A percentile compares a stretch with the other conserved stretches of the same genome.
Evolutionary conservation across 2,888 invertebrate species (phyloP).

Genomic region (Chydorus sphaericus): DNA sequence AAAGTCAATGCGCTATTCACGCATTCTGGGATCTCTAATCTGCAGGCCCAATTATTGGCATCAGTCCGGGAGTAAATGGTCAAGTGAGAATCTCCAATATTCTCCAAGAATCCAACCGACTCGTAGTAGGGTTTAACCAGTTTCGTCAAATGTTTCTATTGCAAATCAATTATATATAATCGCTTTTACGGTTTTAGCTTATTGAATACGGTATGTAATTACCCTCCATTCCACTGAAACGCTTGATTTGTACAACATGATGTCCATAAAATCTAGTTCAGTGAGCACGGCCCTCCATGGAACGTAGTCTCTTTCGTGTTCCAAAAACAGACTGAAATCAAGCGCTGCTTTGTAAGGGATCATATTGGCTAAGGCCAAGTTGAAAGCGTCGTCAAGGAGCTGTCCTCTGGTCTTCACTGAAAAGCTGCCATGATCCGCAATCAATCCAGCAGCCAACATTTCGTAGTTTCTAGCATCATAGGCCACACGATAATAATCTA

Average conservation of each 20-base stretch:
- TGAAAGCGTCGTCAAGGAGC: constrained; percentile 72
- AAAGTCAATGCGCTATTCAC: constrained; percentile 52
- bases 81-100: constrained; percentile 45
- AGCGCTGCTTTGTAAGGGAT: constrained; percentile 55
- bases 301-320: constrained; percentile 63
- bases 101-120: constrained; percentile 52
- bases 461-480: constrained; percentile 56
- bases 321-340: constrained; percentile 62
- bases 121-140: constrained; percentile 49
- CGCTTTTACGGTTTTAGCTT: too few relatives aligned
- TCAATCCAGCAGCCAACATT: constrained; percentile 46
- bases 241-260: constrained; percentile 57
- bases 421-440: constrained; percentile 44
- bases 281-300: constrained; percentile 75
- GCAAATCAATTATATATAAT: constrained; percentile 18
- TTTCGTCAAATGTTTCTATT: constrained; percentile 50
- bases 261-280: constrained; percentile 58
- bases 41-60: constrained; percentile 57
- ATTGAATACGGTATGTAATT: too few relatives aligned
- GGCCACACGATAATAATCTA: constrained; percentile 55
- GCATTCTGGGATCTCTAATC: constrained; percentile 56
- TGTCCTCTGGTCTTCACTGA: constrained; percentile 69
- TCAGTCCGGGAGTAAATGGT: constrained; percentile 54
- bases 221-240: constrained; percentile 52
- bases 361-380: constrained; percentile 55